Base-by-base conservation (phyloP, 2,113 vertebrate genomes). In the Nycticebus coucang region DNA sequence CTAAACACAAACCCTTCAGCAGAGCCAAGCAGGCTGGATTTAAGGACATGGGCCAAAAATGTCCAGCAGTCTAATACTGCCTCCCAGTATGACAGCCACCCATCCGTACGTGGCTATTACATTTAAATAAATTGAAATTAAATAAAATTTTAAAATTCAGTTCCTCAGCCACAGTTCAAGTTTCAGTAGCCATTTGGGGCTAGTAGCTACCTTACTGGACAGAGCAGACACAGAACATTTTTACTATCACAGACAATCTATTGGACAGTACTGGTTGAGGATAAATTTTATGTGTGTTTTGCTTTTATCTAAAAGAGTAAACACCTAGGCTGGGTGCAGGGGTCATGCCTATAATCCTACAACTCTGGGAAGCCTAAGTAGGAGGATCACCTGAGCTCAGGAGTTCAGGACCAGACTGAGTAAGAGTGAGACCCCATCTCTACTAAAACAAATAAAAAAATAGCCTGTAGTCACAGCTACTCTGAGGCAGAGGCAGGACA, bases 281-380 rank as follows among this genome's bases (percentile, higher is more conserved):
- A 64, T 81, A 78, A n/a, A 79, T 55, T 41, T 79, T 60, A 4
- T 81, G 62, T 85, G 50, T 74, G 24, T 64, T 64, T 60, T 80
- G n/a, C 50, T 79, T 68, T 86, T 92, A 87, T 80, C n/a, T 78
- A 93, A 93, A 89, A 72, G 57, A 89, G 57, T 87, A 74, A 69
- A 93, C 60, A 87, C 2, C 33, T 92, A 80, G 45, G 45, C 45
- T 8, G 10, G 45, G 45, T 50, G 10, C 45, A 50, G 45, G 45
- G 45, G 45, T 50, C 45, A 50, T 50, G 45, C 45, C 45, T 50
- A 9, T 50, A 50, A 50, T 50, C 8, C 8, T 50, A 50, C 7
- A 50, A 50, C 45, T 50, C 45, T 50, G 45, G 45, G 45, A 50
- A 50, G 45, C 45, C 45, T 50, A 50, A 10, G 45, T 50, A 8